Conservation (phyloP, 2,888 invertebrate species). For the Galerucella calmariensis region DNA sequence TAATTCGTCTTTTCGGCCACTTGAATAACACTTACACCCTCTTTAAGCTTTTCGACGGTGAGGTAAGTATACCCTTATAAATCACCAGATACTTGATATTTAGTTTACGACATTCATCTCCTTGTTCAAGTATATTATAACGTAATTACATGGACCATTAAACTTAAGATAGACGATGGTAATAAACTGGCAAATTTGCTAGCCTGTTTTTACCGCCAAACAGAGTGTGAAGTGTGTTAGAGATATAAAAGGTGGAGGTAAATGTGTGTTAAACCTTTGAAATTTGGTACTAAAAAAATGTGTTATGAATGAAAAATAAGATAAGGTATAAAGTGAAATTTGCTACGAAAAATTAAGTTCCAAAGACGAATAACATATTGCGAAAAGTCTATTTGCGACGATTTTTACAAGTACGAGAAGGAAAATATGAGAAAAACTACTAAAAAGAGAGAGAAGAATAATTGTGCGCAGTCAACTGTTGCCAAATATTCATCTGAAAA, state of each 20-base stretch:
- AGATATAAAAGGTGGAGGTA: neutral
- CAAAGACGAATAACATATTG: too few relatives aligned
- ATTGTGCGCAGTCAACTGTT: too few relatives aligned
- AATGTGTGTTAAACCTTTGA: neutral
- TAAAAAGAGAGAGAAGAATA: too few relatives aligned
- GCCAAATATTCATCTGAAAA: too few relatives aligned
- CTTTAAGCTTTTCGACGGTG: neutral
- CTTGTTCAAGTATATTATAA: conserved; percentile 10
- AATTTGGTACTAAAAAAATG: too few relatives aligned
- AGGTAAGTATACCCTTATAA: conserved; percentile 6
- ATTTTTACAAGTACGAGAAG: too few relatives aligned
- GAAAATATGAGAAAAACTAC: too few relatives aligned
- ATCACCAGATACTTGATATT: conserved; percentile 25
- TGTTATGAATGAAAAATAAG: neutral
- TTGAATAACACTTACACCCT: neutral
- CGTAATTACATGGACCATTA: conserved; percentile 30
- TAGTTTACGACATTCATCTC: conserved; percentile 14
- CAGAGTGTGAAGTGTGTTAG: neutral
- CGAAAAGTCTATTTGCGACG: too few relatives aligned
- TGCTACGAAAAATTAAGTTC: too few relatives aligned
- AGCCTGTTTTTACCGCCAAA: neutral
- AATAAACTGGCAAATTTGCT: conserved; percentile 12
- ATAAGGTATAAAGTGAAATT: neutral
- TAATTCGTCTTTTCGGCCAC: neutral
- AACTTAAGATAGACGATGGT: conserved; percentile 24